Conservation (phyloP, 2,113 vertebrate species). For the Hydropotes inermis region DNA sequence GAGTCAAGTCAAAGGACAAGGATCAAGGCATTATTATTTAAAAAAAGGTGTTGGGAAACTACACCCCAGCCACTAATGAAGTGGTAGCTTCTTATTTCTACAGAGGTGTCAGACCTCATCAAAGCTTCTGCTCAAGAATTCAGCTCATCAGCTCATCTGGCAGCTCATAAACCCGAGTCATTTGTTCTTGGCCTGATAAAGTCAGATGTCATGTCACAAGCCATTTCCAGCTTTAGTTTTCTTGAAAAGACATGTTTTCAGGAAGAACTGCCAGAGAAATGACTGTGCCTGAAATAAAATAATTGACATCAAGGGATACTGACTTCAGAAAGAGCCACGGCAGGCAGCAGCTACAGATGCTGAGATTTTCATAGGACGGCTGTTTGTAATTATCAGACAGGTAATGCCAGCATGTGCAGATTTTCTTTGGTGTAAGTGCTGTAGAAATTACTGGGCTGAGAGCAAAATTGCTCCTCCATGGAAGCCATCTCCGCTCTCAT, state of each 20-base stretch:
- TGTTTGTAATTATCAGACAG: background rate
- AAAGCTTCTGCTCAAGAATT: background rate
- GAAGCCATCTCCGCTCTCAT: background rate
- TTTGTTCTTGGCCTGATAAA: background rate
- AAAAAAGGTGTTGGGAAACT: background rate
- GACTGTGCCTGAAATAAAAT: background rate
- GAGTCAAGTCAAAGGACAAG: background rate
- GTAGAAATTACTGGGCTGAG: background rate
- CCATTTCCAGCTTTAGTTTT: constrained; percentile 1
- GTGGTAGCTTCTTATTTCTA: background rate
- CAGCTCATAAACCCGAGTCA: background rate
- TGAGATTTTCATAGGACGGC: background rate
- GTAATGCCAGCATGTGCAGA: background rate
- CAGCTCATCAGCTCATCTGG: background rate
- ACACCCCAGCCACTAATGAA: background rate
- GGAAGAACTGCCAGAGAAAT: background rate
- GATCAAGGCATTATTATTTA: background rate
- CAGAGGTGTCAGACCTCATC: background rate
- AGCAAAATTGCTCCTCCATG: background rate
- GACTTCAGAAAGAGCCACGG: background rate
- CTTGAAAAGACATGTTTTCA: background rate
- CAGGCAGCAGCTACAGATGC: background rate
- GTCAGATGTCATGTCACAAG: background rate
- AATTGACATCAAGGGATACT: background rate
- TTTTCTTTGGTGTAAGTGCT: background rate